phyloP scores from a whole-genome alignment of 2,888 invertebrate species.

The Isotomurus palustris region DNA sequence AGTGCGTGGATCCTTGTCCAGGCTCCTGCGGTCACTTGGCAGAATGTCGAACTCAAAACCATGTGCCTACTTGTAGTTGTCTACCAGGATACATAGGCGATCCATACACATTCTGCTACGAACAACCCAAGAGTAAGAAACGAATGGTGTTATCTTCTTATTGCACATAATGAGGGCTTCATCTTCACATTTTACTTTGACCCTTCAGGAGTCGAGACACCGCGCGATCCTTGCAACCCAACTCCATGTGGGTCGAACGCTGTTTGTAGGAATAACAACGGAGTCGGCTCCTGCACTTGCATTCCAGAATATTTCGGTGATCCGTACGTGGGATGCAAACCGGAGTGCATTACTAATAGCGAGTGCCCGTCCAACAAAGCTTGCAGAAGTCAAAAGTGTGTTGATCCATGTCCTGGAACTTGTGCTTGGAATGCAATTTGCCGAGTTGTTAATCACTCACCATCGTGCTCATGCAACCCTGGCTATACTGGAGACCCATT shows the following conservation, averaged over 20 bases:
- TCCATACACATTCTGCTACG: conserved; percentile 15
- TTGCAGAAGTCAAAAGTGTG: conserved; percentile 62
- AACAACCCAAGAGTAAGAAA: conserved; percentile 8
- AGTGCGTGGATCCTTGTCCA: conserved; percentile 54
- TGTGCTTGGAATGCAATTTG: conserved; percentile 71
- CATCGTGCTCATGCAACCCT: conserved; percentile 64
- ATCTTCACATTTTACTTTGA: no score
- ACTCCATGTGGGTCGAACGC: conserved; percentile 43
- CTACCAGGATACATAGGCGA: conserved; percentile 9
- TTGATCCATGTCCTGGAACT: conserved; percentile 60
- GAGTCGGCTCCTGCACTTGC: conserved; percentile 50
- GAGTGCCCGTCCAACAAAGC: conserved; percentile 60
- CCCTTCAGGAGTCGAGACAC: neutral
- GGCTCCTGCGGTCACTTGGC: conserved; percentile 68
- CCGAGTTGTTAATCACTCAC: conserved; percentile 66
- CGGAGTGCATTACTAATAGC: conserved; percentile 70
- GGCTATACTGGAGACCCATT: conserved; percentile 43
- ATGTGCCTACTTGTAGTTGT: conserved; percentile 80
- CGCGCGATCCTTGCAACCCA: conserved; percentile 27
- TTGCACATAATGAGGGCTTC: no score
- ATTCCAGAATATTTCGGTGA: conserved; percentile 47
- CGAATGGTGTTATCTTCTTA: no score
- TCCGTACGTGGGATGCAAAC: conserved; percentile 49
- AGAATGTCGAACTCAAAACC: conserved; percentile 76
- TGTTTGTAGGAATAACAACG: conserved; percentile 45